Conservation (phyloP, 2,888 invertebrate species). For the Lasioglossum oenotherae region DNA sequence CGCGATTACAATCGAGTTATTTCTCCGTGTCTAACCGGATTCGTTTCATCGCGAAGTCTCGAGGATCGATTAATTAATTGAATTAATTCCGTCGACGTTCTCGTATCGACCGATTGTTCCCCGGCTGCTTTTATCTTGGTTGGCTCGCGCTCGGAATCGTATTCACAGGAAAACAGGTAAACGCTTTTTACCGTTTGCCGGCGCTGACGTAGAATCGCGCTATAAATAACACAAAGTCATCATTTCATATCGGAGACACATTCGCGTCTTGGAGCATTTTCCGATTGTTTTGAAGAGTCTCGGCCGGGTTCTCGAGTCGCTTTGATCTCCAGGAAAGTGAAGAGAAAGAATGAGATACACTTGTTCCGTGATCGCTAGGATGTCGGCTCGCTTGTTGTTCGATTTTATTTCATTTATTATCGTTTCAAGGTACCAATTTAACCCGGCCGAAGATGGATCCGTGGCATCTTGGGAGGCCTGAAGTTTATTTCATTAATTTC, state of each 20-base stretch:
- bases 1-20: background rate
- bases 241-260: conserved; percentile 54
- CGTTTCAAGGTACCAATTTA: too few relatives aligned
- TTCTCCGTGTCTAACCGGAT: background rate
- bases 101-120: conserved; percentile 14
- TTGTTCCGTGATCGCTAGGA: background rate
- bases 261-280: conserved; percentile 23
- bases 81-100: background rate
- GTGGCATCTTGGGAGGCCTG: conserved; percentile 17
- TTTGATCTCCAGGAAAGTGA: conserved; percentile 32
- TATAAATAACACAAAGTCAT: conserved; percentile 55
- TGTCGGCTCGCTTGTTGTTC: background rate
- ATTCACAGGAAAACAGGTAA: conserved; percentile 41
- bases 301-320: background rate
- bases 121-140: conserved; percentile 16
- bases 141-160: conserved; percentile 6
- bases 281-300: conserved; percentile 40
- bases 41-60: background rate
- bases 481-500: conserved; percentile 15
- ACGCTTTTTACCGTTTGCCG: conserved; percentile 28
- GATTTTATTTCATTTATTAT: conserved; percentile 8
- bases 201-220: conserved; percentile 30
- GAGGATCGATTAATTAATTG: background rate
- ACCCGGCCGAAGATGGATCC: background rate
- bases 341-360: background rate